Evolutionary conservation across 2,113 vertebrate genomes (phyloP), one percentile per base, ranked within the genome.

Genomic region (Oreochromis spilurus): DNA sequence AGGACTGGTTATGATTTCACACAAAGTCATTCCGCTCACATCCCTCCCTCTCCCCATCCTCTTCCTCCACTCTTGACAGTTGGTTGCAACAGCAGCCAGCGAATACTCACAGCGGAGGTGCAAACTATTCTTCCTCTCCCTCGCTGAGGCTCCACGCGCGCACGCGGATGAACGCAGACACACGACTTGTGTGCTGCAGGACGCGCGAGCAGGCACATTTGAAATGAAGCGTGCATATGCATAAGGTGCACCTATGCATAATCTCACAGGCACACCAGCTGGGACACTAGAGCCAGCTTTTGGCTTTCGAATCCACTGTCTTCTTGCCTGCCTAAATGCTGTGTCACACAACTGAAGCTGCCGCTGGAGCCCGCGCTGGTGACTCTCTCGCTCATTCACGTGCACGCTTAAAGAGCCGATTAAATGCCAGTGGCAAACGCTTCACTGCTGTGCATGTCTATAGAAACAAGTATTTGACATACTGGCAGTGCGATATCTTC

Each of bases 1-100:
- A 88, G 85, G 89, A 79, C 58, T 21, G 86, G 40, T 67, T 90
- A 78, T 88, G 86, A 90, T 92, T 91, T 92, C 90, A 94, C 90
- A 90, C 88, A 72, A 75, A 31, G 58, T 79, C 84, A 79, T 50
- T 65, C 65, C 16, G 9, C 57, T 84, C 87, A 75, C 83, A 34
- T 34, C 81, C 79, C 88, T 72, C 88, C 67, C 40, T 2, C 67
- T n/a, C 83, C 82, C 29, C 60, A 5, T 60, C 54, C 57, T 58
- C 50, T 72, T 52, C 87, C 55, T 38, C 19, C 65, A 8, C 80
- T 84, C 84, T 70, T 89, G 87, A 91, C 92, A 92, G 89, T 90
- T 81, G 92, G 91, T 80, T 92, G 79, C 86, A 87, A 45, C 89
- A 83, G 82, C 91, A 93, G 89, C 84, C 75, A 80, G 67, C 52